phyloP scores from a whole-genome alignment of 2,797 vertebrate genomes.

The Epinephelus awoara region DNA sequence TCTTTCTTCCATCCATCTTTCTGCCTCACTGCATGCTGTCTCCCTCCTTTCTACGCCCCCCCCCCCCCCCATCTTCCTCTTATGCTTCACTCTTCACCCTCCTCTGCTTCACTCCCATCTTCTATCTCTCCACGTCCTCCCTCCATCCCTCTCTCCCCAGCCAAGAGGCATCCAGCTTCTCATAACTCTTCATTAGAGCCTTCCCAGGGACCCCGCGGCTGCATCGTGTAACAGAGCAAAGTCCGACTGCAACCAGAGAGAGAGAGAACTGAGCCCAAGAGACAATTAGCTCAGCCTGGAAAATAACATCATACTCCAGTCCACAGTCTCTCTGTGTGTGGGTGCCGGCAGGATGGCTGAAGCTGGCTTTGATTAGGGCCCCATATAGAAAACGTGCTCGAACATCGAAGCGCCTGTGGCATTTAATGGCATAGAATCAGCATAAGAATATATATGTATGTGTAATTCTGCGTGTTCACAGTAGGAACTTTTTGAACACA shows the following conservation, averaged over 20 bases:
- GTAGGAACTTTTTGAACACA: slow-evolving; percentile 13
- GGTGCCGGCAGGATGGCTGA: slow-evolving; percentile 59
- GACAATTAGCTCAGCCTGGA: slow-evolving; percentile 85
- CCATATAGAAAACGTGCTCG: slow-evolving; percentile 62
- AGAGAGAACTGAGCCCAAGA: slow-evolving; percentile 71
- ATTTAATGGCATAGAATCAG: slow-evolving; percentile 51
- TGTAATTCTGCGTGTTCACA: slow-evolving; percentile 19
- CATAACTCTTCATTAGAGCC: slow-evolving; percentile 86
- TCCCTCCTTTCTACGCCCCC: slow-evolving; percentile 20
- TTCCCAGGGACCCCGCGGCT: slow-evolving; percentile 72
- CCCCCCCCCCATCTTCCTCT: slow-evolving; percentile 15
- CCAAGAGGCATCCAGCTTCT: slow-evolving; percentile 79
- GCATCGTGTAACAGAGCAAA: slow-evolving; percentile 74
- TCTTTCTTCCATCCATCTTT: slow-evolving; percentile 47
- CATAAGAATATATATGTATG: slow-evolving; percentile 32
- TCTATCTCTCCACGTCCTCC: slow-evolving; percentile 49
- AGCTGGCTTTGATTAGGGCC: slow-evolving; percentile 74
- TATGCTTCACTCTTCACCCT: slow-evolving; percentile 44
- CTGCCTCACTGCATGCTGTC: slow-evolving; percentile 44
- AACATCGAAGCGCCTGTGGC: slow-evolving; percentile 34
- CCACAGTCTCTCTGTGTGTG: slow-evolving; percentile 63
- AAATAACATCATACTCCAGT: slow-evolving; percentile 82
- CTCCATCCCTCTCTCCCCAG: slow-evolving; percentile 60
- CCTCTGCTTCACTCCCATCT: slow-evolving; percentile 46
- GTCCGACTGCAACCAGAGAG: slow-evolving; percentile 70